phyloP scores from a whole-genome alignment of 2,888 invertebrate genomes.

The Hyles lineata region DNA sequence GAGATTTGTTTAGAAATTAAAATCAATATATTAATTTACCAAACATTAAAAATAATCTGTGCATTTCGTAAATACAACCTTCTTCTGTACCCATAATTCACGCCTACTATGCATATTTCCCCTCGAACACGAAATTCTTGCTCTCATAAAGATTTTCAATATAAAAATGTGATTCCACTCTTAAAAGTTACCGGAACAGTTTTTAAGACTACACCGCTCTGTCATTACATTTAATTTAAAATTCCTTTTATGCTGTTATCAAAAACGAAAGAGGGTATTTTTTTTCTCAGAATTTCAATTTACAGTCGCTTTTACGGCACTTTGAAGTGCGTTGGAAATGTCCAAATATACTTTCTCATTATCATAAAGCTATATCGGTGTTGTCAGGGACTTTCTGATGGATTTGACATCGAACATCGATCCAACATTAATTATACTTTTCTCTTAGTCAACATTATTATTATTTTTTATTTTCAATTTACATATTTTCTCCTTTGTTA shows the following conservation, averaged over 20 bases:
- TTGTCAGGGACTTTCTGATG: neutral
- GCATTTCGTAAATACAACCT: too few species aligned
- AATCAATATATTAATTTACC: too few species aligned
- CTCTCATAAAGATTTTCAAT: neutral
- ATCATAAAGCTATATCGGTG: neutral
- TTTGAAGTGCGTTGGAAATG: neutral
- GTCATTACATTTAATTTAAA: constrained; percentile 14
- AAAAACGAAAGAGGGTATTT: neutral
- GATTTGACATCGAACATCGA: neutral
- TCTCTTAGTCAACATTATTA: too few species aligned
- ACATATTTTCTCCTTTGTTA: too few species aligned
- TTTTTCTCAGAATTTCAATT: constrained; percentile 1
- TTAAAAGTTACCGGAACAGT: constrained; percentile 17
- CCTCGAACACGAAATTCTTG: neutral
- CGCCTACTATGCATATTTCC: neutral
- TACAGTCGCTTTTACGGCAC: neutral
- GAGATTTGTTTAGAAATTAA: too few species aligned
- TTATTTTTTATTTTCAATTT: too few species aligned
- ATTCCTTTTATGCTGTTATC: constrained; percentile 14
- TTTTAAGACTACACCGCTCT: constrained; percentile 5
- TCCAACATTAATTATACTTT: neutral
- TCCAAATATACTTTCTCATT: constrained; percentile 1
- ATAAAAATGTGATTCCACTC: constrained; percentile 2
- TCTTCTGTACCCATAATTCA: too few species aligned
- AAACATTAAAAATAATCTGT: too few species aligned